A percentile compares a stretch with the other conserved stretches of the same genome.
phyloP scores from a whole-genome alignment of 2,797 vertebrate species.

The Pogoniulus pusillus region DNA sequence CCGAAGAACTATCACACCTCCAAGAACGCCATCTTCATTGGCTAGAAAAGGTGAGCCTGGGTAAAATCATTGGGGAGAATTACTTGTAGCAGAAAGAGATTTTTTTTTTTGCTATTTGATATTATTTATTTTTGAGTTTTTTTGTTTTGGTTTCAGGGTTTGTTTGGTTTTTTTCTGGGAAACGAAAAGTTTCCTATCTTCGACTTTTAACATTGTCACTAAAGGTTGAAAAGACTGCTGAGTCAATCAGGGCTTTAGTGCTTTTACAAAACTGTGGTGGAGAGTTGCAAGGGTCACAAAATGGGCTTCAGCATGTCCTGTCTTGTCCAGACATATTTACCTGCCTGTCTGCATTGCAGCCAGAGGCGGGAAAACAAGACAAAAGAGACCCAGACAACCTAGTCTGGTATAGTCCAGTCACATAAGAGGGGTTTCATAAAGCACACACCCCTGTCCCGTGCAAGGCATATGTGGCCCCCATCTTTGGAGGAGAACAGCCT shows the following conservation, averaged over 20 bases:
- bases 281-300: too few species aligned
- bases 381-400: too few species aligned
- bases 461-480: too few species aligned
- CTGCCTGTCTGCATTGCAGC: too few species aligned
- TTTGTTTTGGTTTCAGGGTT: background rate
- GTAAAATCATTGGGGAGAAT: background rate
- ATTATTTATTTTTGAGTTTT: too few species aligned
- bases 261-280: conserved; percentile 14
- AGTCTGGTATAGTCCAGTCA: too few species aligned
- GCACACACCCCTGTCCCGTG: too few species aligned
- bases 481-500: too few species aligned
- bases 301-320: too few species aligned
- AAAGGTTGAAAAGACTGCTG: background rate
- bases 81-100: background rate
- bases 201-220: background rate
- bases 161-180: background rate
- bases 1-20: conserved; percentile 94
- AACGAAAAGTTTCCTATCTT: background rate
- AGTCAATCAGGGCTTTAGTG: background rate
- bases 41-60: conserved; percentile 95
- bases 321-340: too few species aligned
- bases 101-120: background rate
- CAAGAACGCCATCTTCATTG: conserved; percentile 94
- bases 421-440: too few species aligned
- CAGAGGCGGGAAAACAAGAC: too few species aligned